Base-by-base conservation (phyloP, 37 sponge, comb jelly and placozoan genomes). In the Oscarella lobularis region DNA sequence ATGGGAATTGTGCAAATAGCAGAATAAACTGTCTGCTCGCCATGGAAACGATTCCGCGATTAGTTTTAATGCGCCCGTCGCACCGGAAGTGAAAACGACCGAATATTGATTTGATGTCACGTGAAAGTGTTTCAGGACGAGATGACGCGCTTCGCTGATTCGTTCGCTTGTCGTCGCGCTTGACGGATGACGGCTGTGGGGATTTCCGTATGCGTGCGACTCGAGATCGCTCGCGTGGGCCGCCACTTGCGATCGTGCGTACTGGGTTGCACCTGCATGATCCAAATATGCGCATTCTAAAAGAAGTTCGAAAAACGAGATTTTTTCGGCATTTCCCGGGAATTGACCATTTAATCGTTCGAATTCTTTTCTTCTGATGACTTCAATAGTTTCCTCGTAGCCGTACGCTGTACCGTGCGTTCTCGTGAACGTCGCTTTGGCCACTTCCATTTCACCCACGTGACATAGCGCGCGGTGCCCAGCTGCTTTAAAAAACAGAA, bases 1-100 rank as follows among this genome's bases (percentile, higher is more conserved):
- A 79, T 95, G 96, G 76, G 89, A 87, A 78, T 88, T 87, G 34
- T 88, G 88, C 0, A 90, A 81, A 69, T 95, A 95, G 33, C 87
- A 86, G 35, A 86, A 88, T 32, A 90, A 66, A 72, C 90, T 94
- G 3, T 68, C 70, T 40, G 38, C 35, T 0, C 38, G n/a, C 95
- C 95, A 95, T 39, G 87, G 90, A 80, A 95, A 95, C 0, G 67
- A 37, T 1, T 88, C 82, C 31, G 75, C 70, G 20, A 95, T 70
- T 14, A 95, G 82, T 36, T 76, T 86, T n/a, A 91, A 73, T 6
- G 93, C 81, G 36, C 73, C 89, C 1, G 96, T 95, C 48, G 83
- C 81, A 0, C 90, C 85, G 32, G 86, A 78, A 0, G 92, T 95
- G 67, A 95, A 95, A 14, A 95, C 73, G 30, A 95, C 85, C 38